phyloP scores from a whole-genome alignment of 2,113 vertebrate species.

The Astur gentilis region DNA sequence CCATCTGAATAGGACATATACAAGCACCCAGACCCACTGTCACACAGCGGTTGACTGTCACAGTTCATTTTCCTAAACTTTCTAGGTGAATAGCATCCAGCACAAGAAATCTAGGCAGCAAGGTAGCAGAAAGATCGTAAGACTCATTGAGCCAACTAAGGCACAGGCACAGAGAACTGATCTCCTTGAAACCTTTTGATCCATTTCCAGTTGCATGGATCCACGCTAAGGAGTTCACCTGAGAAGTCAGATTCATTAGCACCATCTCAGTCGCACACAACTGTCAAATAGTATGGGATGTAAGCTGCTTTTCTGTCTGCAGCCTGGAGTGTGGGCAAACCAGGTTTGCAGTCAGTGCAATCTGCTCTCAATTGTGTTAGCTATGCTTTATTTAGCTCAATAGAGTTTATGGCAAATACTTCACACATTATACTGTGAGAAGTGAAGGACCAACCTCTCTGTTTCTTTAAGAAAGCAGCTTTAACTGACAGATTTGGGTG shows the following conservation, averaged over 20 bases:
- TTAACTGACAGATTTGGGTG: not conserved
- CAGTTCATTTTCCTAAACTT: not conserved
- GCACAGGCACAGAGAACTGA: not conserved
- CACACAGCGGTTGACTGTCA: not conserved
- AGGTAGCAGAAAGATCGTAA: not conserved
- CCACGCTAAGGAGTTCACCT: not conserved
- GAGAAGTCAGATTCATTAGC: not conserved
- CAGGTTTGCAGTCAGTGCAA: not conserved
- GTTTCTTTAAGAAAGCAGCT: not conserved
- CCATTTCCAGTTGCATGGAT: not conserved
- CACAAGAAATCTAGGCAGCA: not conserved
- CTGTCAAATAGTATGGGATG: not conserved
- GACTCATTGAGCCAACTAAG: not conserved
- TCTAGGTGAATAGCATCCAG: not conserved
- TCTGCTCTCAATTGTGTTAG: not conserved
- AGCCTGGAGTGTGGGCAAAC: not conserved
- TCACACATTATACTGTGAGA: not conserved
- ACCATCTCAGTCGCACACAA: not conserved
- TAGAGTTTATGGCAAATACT: not conserved
- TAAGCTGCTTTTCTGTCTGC: not conserved
- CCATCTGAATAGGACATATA: not conserved
- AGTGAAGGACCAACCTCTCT: not conserved
- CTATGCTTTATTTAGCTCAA: not conserved
- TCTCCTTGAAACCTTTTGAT: not conserved
- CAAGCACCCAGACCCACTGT: not conserved